These are phyloP conservation scores for Trogon surrucura DNA, from an alignment of 2,113 vertebrate genomes.

Conservation along the genomic window DNA sequence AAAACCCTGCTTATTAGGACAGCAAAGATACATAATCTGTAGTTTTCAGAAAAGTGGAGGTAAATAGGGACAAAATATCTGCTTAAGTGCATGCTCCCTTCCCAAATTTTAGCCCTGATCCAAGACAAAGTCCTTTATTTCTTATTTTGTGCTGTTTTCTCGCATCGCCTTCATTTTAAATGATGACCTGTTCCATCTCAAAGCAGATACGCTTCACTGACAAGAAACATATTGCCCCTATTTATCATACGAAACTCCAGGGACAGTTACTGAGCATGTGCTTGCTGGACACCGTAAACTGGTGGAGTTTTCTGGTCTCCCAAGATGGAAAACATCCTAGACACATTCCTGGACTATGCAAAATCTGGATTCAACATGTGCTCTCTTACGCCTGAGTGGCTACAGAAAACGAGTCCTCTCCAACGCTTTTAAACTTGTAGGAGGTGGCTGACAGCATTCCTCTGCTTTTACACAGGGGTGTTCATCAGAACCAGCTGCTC, in stretches of 20 bases:
- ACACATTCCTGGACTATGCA: constrained; percentile 22
- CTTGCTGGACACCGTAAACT: background rate
- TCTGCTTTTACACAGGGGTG: background rate
- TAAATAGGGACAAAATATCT: background rate
- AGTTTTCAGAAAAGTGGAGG: background rate
- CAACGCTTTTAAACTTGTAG: background rate
- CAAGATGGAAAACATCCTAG: background rate
- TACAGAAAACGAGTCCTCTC: background rate
- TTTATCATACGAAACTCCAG: background rate
- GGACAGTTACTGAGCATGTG: background rate
- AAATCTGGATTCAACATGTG: background rate
- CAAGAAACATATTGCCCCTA: background rate
- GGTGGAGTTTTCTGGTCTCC: background rate
- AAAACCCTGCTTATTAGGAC: background rate
- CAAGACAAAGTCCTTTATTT: background rate
- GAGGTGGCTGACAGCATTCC: background rate
- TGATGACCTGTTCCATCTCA: background rate
- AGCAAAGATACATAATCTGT: background rate
- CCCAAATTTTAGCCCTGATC: background rate
- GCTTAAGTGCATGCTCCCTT: background rate
- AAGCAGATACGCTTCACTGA: background rate
- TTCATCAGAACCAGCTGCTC: background rate
- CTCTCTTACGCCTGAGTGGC: background rate
- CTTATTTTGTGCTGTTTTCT: background rate
- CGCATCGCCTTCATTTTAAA: background rate